Conservation (phyloP, 2,113 vertebrate genomes). For the Progne subis region DNA sequence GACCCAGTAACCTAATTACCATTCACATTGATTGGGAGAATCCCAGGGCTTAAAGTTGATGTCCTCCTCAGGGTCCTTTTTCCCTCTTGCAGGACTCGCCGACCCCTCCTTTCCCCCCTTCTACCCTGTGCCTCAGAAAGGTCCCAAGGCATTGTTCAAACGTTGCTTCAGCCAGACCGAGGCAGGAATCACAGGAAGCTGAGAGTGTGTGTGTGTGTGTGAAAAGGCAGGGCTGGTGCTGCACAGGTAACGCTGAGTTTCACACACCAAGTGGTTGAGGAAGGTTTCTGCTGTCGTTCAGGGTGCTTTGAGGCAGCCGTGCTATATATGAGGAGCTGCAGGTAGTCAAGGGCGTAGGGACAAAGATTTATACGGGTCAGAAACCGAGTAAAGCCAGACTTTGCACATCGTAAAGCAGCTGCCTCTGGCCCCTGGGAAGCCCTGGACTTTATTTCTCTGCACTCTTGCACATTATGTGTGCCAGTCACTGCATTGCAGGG, state of each 20-base stretch:
- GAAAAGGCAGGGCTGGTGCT: not conserved
- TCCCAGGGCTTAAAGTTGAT: not conserved
- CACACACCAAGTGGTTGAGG: not conserved
- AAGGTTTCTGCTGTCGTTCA: not conserved
- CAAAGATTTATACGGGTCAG: not conserved
- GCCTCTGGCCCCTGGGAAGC: not conserved
- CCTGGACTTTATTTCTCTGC: not conserved
- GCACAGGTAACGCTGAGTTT: not conserved
- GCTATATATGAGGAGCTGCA: not conserved
- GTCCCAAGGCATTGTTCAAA: not conserved
- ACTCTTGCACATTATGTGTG: fast-evolving
- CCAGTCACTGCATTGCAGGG: not conserved
- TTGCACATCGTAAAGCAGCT: not conserved
- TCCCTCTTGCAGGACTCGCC: not conserved
- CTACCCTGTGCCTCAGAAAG: not conserved
- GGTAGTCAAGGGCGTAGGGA: not conserved
- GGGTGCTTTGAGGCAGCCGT: not conserved
- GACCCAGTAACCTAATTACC: slow-evolving; percentile 63
- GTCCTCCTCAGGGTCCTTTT: not conserved
- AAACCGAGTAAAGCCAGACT: not conserved
- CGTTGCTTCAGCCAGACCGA: fast-evolving
- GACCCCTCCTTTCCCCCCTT: not conserved
- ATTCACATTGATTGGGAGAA: not conserved
- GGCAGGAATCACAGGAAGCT: not conserved
- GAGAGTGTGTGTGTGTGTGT: not conserved